Evolutionary conservation across 2,888 invertebrate species (phyloP).

Genomic region (Acronicta psi): DNA sequence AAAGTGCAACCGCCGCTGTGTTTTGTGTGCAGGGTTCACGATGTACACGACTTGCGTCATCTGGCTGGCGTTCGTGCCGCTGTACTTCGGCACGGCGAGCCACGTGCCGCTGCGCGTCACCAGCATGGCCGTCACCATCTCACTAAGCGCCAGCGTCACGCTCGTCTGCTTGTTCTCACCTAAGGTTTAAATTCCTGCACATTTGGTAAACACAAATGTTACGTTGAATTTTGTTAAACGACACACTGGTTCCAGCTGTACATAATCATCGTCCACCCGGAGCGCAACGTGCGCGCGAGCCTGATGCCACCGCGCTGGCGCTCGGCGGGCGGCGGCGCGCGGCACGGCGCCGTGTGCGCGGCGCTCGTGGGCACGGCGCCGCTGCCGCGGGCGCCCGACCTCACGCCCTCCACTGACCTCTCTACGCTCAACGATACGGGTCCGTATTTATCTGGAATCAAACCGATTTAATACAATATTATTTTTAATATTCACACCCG

Average conservation of each 20-base stretch:
- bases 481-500: neutral
- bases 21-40: constrained; percentile 94
- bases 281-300: constrained; percentile 79
- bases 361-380: constrained; percentile 67
- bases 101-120: constrained; percentile 97
- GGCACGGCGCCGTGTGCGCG: constrained; percentile 75
- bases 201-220: constrained; percentile 83
- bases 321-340: constrained; percentile 61
- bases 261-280: constrained; percentile 78
- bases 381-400: constrained; percentile 66
- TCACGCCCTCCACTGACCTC: constrained; percentile 75
- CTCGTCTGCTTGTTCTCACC: constrained; percentile 97
- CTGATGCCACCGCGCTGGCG: constrained; percentile 77
- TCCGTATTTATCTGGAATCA: constrained; percentile 15
- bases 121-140: constrained; percentile 98
- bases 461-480: no score
- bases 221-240: constrained; percentile 56
- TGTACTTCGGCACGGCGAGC: constrained; percentile 97
- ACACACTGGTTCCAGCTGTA: constrained; percentile 66
- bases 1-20: constrained; percentile 77
- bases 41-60: constrained; percentile 99
- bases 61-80: constrained; percentile 98
- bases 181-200: constrained; percentile 92
- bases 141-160: constrained; percentile 97
- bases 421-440: constrained; percentile 74